Conservation (phyloP, 2,888 invertebrate species). For the Ariolimax columbianus region DNA sequence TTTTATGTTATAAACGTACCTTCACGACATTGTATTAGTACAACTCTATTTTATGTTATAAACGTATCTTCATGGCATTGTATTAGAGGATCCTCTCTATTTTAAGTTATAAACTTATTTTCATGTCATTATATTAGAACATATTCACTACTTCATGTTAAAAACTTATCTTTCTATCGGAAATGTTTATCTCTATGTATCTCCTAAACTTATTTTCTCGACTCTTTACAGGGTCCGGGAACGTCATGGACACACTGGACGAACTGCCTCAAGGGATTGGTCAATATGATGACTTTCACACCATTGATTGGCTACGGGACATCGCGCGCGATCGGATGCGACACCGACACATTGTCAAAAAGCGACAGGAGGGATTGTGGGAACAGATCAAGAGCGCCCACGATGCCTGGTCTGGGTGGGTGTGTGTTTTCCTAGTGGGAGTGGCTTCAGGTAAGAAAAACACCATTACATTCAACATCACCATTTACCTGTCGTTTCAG, state of each 20-base stretch:
- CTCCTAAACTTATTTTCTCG: not conserved
- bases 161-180: no score
- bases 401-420: conserved; percentile 99
- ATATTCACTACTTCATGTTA: no score
- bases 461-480: no score
- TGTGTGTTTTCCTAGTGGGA: conserved; percentile 97
- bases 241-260: conserved; percentile 77
- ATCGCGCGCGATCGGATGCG: conserved; percentile 98
- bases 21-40: no score
- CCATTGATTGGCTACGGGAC: conserved; percentile 99
- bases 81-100: no score
- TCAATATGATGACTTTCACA: conserved; percentile 99
- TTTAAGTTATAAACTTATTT: no score
- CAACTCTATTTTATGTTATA: no score
- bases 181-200: no score
- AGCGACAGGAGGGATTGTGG: conserved; percentile 89
- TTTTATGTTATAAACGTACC: no score
- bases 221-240: conserved; percentile 74
- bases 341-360: conserved; percentile 90
- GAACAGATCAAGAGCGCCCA: conserved; percentile 94
- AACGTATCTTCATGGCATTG: no score
- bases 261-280: conserved; percentile 77
- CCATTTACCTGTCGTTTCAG: no score
- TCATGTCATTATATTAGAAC: no score
- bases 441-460: conserved; percentile 88